Conservation (phyloP, 2,113 vertebrate genomes). For the Leucoraja erinaceus region DNA sequence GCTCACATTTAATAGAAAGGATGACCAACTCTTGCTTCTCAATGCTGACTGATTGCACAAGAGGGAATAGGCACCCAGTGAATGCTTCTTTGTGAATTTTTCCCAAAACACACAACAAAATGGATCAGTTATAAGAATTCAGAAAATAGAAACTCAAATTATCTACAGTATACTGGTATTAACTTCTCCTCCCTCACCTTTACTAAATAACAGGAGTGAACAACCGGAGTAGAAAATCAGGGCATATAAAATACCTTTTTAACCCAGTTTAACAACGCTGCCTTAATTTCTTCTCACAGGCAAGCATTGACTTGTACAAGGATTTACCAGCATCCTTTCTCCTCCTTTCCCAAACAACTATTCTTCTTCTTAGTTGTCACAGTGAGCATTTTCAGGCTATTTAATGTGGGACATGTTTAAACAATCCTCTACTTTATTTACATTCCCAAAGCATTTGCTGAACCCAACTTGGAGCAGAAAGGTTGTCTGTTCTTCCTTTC, state of each 20-base stretch:
- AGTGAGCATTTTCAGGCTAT: background rate
- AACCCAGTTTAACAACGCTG: background rate
- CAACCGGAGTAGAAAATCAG: background rate
- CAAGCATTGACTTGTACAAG: background rate
- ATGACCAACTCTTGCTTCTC: background rate
- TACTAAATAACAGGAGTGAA: background rate
- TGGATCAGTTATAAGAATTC: background rate
- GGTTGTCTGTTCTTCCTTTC: background rate
- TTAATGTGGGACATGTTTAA: background rate
- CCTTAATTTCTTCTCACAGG: background rate
- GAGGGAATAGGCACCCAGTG: background rate
- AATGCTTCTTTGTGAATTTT: background rate
- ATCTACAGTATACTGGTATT: background rate
- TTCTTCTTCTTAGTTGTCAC: background rate
- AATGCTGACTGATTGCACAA: background rate
- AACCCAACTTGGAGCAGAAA: background rate
- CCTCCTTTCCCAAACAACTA: background rate
- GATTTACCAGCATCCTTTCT: background rate
- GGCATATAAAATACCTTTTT: background rate
- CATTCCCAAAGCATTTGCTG: background rate
- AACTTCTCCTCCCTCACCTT: too few relatives aligned
- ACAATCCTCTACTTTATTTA: background rate
- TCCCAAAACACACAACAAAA: background rate
- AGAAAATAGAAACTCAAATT: background rate
- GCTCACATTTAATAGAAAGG: slow-evolving; percentile 25